Percentiles rank a stretch among this genome's conserved stretches.
Evolutionary conservation across 2,113 vertebrate species (phyloP).

Genomic region (Bufo bufo): DNA sequence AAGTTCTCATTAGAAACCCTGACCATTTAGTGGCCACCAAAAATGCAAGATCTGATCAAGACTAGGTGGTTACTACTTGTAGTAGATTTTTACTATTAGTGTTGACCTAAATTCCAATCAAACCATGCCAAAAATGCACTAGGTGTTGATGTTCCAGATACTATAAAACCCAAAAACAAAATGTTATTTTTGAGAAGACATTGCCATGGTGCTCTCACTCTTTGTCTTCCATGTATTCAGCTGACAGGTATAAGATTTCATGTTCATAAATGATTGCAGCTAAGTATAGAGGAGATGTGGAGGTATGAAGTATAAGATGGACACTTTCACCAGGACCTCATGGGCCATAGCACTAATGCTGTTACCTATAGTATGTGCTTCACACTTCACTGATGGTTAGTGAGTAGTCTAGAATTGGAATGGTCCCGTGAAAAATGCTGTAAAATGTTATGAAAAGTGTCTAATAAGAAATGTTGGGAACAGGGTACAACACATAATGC

Average conservation of each 20-base stretch:
- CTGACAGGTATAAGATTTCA: background rate
- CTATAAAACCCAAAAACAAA: background rate
- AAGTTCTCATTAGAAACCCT: background rate
- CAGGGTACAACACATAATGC: background rate
- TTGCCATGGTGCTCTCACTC: background rate
- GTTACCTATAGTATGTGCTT: background rate
- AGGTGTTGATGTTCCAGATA: background rate
- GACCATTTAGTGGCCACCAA: background rate
- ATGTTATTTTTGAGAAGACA: background rate
- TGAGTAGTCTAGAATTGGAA: background rate
- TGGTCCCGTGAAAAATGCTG: background rate
- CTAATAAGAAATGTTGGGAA: background rate
- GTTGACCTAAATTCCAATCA: background rate
- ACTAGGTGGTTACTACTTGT: background rate
- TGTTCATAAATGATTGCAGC: background rate
- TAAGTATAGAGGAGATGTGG: background rate
- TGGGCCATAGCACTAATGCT: background rate
- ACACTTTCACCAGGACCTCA: background rate
- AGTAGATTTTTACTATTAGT: background rate
- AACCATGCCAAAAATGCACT: background rate
- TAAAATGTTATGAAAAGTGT: background rate
- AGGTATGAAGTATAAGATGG: background rate
- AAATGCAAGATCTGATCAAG: background rate
- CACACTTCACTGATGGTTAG: background rate
- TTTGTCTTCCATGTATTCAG: constrained; percentile 3